These are phyloP conservation scores for Amphilophus citrinellus DNA, from an alignment of 2,113 vertebrate genomes.

Conservation along the genomic window DNA sequence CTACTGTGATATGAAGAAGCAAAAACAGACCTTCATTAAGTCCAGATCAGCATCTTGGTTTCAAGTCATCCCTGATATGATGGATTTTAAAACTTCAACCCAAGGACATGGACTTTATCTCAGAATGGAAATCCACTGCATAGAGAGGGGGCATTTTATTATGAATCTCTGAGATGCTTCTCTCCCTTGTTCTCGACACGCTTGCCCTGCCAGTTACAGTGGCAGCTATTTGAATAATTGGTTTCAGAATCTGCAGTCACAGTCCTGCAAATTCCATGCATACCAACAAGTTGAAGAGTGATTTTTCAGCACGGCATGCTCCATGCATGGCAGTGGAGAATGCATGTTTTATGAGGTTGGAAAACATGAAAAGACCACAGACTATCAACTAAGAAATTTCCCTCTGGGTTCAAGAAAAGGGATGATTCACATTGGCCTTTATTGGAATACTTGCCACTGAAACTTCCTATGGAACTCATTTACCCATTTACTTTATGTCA, in stretches of 20 bases:
- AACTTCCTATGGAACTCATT: not conserved
- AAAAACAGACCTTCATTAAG: slow-evolving; percentile 28
- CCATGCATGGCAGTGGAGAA: slow-evolving; percentile 41
- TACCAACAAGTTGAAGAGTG: slow-evolving; percentile 65
- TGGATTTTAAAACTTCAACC: slow-evolving; percentile 32
- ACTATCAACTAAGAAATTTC: slow-evolving; percentile 27
- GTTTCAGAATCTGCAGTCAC: slow-evolving; percentile 72
- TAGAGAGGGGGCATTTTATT: slow-evolving; percentile 48
- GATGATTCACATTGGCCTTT: slow-evolving; percentile 1
- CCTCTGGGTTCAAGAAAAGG: slow-evolving; percentile 17
- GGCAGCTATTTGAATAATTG: slow-evolving; percentile 77
- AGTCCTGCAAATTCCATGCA: slow-evolving; percentile 69
- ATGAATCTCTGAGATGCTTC: slow-evolving; percentile 51
- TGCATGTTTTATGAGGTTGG: slow-evolving; percentile 67
- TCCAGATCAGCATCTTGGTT: slow-evolving; percentile 37
- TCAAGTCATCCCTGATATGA: slow-evolving; percentile 46
- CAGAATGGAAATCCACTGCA: slow-evolving; percentile 32
- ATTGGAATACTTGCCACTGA: not conserved
- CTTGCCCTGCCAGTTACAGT: slow-evolving; percentile 62
- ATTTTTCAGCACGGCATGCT: slow-evolving; percentile 53
- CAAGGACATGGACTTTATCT: slow-evolving; percentile 40
- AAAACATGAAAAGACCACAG: slow-evolving; percentile 54
- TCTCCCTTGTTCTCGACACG: slow-evolving; percentile 61
- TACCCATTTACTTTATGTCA: not conserved
- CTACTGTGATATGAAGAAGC: not conserved